Conservation (phyloP, 2,797 vertebrate species). For the Cryptoprocta ferox region DNA sequence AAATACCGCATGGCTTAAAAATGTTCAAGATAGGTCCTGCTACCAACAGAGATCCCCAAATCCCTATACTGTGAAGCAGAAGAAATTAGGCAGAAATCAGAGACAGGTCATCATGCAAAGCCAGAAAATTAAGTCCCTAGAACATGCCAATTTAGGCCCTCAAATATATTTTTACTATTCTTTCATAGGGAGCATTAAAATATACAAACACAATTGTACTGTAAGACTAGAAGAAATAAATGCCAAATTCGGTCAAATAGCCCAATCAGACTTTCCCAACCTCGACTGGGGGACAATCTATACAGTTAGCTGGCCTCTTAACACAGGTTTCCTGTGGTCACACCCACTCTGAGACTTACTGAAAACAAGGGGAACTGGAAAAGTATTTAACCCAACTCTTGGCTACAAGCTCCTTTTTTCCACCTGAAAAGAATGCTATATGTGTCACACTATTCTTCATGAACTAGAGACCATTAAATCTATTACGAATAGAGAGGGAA, state of each 20-base stretch:
- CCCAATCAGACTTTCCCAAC: background rate
- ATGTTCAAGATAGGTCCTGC: background rate
- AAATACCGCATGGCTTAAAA: background rate
- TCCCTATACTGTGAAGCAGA: background rate
- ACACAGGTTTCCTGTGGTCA: background rate
- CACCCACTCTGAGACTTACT: background rate
- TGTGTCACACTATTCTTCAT: background rate
- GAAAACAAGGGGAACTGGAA: background rate
- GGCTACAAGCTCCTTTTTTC: background rate
- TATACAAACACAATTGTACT: background rate
- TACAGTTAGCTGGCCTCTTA: background rate
- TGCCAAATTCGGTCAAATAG: conserved; percentile 18
- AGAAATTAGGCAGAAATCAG: background rate
- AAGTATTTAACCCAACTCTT: background rate
- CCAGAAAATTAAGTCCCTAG: conserved; percentile 19
- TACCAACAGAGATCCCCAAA: background rate
- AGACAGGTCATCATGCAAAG: background rate
- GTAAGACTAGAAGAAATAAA: conserved; percentile 19
- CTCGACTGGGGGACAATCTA: background rate
- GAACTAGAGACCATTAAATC: background rate
- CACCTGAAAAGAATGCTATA: background rate
- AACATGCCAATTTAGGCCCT: background rate
- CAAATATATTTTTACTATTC: conserved; percentile 10
- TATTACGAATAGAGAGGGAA: background rate
- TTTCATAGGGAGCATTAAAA: conserved; percentile 14